Percentiles rank a stretch among this genome's conserved stretches.
These are phyloP conservation scores for Synergus laeviventris DNA, from an alignment of 2,888 invertebrate genomes.

Conservation along the genomic window DNA sequence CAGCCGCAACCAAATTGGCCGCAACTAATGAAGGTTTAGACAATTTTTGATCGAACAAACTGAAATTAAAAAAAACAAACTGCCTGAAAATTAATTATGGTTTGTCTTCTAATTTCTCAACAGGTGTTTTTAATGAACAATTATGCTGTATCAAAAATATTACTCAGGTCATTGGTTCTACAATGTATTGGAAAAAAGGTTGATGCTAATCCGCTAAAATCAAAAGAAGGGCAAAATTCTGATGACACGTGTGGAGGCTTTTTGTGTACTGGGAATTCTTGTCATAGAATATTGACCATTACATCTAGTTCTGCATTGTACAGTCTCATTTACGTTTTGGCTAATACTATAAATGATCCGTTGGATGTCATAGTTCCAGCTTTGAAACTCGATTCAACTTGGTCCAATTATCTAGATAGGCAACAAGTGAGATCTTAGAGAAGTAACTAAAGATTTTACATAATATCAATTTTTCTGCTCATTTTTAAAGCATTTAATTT, in stretches of 20 bases:
- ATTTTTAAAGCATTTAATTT: neutral
- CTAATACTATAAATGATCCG: constrained; percentile 80
- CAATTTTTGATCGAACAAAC: neutral
- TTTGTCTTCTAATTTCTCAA: neutral
- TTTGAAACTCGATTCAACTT: constrained; percentile 80
- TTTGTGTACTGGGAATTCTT: constrained; percentile 84
- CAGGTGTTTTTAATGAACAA: constrained; percentile 86
- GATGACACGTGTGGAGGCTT: constrained; percentile 81
- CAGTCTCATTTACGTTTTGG: constrained; percentile 81
- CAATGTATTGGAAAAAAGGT: constrained; percentile 53
- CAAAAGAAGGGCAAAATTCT: constrained; percentile 50
- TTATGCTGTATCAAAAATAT: constrained; percentile 80
- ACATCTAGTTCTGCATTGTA: constrained; percentile 79
- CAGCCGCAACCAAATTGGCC: constrained; percentile 90
- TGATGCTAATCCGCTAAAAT: neutral
- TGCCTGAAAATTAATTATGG: neutral
- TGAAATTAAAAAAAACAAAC: neutral
- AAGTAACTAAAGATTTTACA: neutral
- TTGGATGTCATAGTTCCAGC: constrained; percentile 80
- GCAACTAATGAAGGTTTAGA: constrained; percentile 82
- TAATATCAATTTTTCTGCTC: constrained; percentile 5
- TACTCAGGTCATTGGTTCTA: constrained; percentile 60
- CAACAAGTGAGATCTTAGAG: constrained; percentile 79
- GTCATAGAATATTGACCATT: constrained; percentile 74
- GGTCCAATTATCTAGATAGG: constrained; percentile 86